These are phyloP conservation scores for Conopomorpha cramerella DNA, from an alignment of 1,140 invertebrate species.

Conservation along the genomic window DNA sequence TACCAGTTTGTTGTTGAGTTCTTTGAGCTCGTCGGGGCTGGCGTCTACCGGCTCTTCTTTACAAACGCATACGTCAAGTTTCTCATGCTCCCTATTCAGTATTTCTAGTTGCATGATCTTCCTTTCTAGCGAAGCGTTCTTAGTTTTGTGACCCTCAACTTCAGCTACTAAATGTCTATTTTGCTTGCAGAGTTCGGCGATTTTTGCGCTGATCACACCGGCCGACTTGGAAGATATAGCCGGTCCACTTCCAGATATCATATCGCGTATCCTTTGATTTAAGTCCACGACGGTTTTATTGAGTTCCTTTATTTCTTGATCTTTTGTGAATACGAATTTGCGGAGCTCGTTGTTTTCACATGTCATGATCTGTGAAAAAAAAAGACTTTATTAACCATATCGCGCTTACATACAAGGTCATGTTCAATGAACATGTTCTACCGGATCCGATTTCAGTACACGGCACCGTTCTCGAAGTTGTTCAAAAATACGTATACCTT, in stretches of 20 bases:
- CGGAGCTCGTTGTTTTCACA: slow-evolving; percentile 42
- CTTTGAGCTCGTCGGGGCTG: slow-evolving; percentile 58
- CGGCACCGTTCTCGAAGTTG: too few species aligned
- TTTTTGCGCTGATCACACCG: slow-evolving; percentile 57
- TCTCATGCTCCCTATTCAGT: slow-evolving; percentile 34
- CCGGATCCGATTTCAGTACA: too few species aligned
- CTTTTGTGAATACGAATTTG: slow-evolving; percentile 52
- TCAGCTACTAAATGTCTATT: slow-evolving; percentile 61
- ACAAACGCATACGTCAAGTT: slow-evolving; percentile 28
- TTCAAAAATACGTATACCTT: too few species aligned
- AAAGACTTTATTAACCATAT: too few species aligned
- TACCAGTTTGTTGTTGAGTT: slow-evolving; percentile 64
- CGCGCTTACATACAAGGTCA: too few species aligned
- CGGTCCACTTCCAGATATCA: slow-evolving; percentile 57
- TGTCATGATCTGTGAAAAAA: slow-evolving; percentile 47
- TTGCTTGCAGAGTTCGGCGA: slow-evolving; percentile 62
- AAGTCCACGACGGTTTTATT: slow-evolving; percentile 54
- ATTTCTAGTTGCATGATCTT: slow-evolving; percentile 39
- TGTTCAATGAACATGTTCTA: too few species aligned
- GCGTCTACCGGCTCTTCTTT: slow-evolving; percentile 29
- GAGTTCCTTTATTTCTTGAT: slow-evolving; percentile 52
- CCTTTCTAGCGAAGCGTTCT: slow-evolving; percentile 49
- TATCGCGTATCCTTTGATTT: slow-evolving; percentile 61
- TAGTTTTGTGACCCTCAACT: slow-evolving; percentile 55
- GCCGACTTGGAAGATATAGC: slow-evolving; percentile 52